Evolutionary conservation across 2,888 invertebrate species (phyloP).

Genomic region (Sesamia inferens): DNA sequence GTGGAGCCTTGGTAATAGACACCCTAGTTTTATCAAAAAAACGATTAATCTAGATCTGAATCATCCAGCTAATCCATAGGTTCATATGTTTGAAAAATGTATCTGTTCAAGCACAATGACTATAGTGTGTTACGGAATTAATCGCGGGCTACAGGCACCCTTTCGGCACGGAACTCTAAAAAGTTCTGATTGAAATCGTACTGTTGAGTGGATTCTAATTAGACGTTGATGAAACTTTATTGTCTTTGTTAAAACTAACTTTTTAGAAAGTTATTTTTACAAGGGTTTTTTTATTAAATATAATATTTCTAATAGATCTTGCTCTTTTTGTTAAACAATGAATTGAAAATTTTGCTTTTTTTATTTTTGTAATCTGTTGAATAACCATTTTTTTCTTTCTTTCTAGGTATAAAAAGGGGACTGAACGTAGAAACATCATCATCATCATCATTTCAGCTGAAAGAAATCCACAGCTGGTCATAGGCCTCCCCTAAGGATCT

Average conservation of each 20-base stretch:
- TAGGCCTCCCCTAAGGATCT: too few relatives aligned
- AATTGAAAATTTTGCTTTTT: neutral
- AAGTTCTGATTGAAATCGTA: slow-evolving; percentile 7
- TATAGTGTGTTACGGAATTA: too few relatives aligned
- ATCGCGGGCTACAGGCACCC: too few relatives aligned
- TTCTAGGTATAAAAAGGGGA: neutral
- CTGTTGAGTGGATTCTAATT: slow-evolving; percentile 12
- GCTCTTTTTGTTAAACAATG: neutral
- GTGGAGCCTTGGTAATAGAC: too few relatives aligned
- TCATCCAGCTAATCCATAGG: too few relatives aligned
- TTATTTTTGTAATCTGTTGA: neutral
- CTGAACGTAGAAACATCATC: neutral
- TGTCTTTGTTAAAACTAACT: neutral
- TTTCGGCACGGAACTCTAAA: neutral
- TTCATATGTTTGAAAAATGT: too few relatives aligned
- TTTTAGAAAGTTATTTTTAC: slow-evolving; percentile 4
- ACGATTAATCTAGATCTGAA: too few relatives aligned
- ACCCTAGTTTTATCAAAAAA: too few relatives aligned
- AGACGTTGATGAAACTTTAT: slow-evolving; percentile 2
- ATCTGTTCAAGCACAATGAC: too few relatives aligned
- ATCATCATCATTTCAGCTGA: too few relatives aligned
- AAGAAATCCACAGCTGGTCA: too few relatives aligned
- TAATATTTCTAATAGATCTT: neutral
- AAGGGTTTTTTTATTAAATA: neutral
- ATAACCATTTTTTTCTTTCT: neutral